Base-by-base conservation (phyloP, 92 coral and sea anemone genomes). In the Virgularia gustaviana region DNA sequence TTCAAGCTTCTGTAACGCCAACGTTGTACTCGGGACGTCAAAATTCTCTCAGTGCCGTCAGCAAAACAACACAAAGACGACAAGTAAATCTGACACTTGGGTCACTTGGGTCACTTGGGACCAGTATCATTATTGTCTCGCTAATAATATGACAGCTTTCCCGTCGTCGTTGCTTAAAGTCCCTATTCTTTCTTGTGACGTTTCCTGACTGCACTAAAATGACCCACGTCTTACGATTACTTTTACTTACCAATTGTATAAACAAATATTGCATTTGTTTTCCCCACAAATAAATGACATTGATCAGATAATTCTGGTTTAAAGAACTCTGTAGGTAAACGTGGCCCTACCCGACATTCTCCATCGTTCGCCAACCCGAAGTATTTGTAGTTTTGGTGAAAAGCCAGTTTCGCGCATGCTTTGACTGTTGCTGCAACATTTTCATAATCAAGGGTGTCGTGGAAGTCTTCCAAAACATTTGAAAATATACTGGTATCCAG, bases 241-340 rank as follows among this genome's bases (percentile, higher is more conserved):
- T 65, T 3, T 6, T 7, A 28, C 85, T 72, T 79, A 80, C 85
- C 80, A 67, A 80, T 49, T 1, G 85, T 80, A 42, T 80, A 80
- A 5, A 81, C 45, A 35, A 19, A 71, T 41, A 65, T 74, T 22
- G 76, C 70, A 37, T 75, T 75, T 31, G 42, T 55, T 15, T 43
- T 64, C 10, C 85, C 85, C 23, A 81, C 53, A 35, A 61, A 72
- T 20, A 76, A 81, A 28, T 36, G 38, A 5, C 16, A 51, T 27
- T 74, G 53, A 4, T n/a, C 29, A 11, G 65, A 10, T 12, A 71
- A 35, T 9, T 35, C 0, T 24, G 43, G 55, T 9, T 16, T 55
- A 45, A 63, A 65, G 35, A 73, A 74, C 30, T 64, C 51, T 2
- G 63, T 33, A 12, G 22, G 4, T 36, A 65, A 43, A 37, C 75